Conservation (phyloP, 2,888 invertebrate species). For the Sympetrum striolatum region DNA sequence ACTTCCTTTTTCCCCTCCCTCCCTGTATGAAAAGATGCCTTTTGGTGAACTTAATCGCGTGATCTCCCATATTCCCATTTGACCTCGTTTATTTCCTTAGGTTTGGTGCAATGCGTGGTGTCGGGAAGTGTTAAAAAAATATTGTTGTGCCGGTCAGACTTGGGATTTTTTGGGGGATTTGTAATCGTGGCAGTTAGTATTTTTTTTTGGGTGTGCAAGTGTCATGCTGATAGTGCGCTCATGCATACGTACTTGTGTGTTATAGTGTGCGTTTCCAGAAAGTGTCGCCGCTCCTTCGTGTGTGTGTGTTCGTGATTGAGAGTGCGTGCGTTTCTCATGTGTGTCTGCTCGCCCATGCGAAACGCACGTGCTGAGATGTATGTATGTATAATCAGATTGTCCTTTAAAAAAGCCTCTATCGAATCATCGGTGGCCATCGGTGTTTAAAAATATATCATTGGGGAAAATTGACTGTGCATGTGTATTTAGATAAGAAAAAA, state of each 20-base stretch:
- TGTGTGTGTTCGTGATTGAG: not conserved
- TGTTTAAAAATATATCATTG: constrained; percentile 41
- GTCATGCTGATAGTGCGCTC: constrained; percentile 24
- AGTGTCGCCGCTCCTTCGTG: not conserved
- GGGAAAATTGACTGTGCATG: constrained; percentile 41
- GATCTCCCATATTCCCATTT: not conserved
- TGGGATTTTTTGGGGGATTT: not conserved
- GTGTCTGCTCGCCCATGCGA: not conserved
- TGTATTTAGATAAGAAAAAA: constrained; percentile 11
- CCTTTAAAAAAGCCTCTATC: constrained; percentile 25
- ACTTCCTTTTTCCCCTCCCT: not conserved
- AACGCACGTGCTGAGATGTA: not conserved
- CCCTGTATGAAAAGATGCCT: constrained; percentile 4
- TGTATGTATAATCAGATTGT: constrained; percentile 18
- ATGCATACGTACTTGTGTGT: constrained; percentile 42
- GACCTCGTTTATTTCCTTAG: constrained; percentile 16
- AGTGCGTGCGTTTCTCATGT: constrained; percentile 1
- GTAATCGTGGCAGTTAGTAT: not conserved
- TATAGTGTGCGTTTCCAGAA: not conserved
- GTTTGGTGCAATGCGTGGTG: constrained; percentile 28
- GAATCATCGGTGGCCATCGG: constrained; percentile 42
- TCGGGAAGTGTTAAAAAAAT: not conserved
- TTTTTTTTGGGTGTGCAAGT: constrained; percentile 19
- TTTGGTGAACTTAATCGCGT: not conserved
- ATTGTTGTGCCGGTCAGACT: constrained; percentile 24